Evolutionary conservation across 2,888 invertebrate species (phyloP), one percentile per base, ranked within the genome.

Genomic region (Thysanoteuthis rhombus): DNA sequence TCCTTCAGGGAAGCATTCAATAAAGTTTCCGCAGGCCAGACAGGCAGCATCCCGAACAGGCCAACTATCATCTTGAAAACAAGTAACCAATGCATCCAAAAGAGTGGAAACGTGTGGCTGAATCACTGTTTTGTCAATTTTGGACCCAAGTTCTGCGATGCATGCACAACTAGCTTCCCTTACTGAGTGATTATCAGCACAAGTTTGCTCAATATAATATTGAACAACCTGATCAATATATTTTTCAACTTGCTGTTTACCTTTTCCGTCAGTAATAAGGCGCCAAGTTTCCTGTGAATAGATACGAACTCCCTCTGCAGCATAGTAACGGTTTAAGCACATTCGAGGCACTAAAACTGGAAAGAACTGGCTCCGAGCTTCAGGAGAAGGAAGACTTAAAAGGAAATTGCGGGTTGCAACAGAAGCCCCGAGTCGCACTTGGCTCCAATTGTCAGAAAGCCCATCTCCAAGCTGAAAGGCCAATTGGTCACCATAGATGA

Each of bases 21-120:
- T 96, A 96, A 97, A 97, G 95, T 97, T 97, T 39, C 97, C 97
- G 96, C 97, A 97, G 4, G 97, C 97, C 75, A 97, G 96, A 95
- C 97, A 97, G 0, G 97, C 97, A 94, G 97, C 97, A 97, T 98
- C 97, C 95, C 97, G 95, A 36, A 97, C 97, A 94, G 97, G 97
- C 97, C 97, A 98, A 95, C 97, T 97, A 93, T 97, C 97, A 96
- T 98, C 97, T 94, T 97, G 96, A 95, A 97, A 97, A 95, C 97
- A 97, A 3, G 96, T 95, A 38, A 97, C 95, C 32, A 98, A 96
- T 4, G 97, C 97, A 93, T 97, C 96, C 90, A 97, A 95, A 19
- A 97, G 96, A 47, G 94, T 95, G 40, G 96, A 95, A n/a, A 97
- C 97, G 95, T 97, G 96, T 0, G 97, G 97, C 89, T 97, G 95